Percentiles rank a stretch among this genome's conserved stretches.
phyloP scores from a whole-genome alignment of 2,113 vertebrate species.

The Stercorarius parasiticus region DNA sequence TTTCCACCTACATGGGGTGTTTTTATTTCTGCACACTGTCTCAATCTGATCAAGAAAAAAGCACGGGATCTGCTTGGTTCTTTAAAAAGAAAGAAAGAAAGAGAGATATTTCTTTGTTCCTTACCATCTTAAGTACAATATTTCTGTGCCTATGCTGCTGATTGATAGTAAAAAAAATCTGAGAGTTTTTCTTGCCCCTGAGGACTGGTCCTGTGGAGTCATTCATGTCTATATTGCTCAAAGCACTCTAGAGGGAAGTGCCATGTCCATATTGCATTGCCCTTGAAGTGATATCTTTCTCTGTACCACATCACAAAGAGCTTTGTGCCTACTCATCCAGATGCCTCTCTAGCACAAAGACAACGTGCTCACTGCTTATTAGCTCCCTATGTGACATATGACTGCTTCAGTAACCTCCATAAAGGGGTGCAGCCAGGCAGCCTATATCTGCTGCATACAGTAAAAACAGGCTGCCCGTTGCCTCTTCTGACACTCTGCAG shows the following conservation, averaged over 20 bases:
- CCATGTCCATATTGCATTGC: not conserved
- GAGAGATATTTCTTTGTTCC: not conserved
- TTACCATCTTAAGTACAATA: not conserved
- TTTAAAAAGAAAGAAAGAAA: not conserved
- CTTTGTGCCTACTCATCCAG: not conserved
- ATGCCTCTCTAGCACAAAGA: not conserved
- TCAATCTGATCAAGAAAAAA: not conserved
- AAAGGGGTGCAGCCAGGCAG: not conserved
- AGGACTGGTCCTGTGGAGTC: not conserved
- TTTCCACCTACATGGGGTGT: not conserved
- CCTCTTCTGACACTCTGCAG: not conserved
- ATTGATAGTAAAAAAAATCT: not conserved
- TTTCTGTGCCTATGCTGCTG: not conserved
- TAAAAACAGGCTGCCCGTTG: not conserved
- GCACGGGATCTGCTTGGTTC: not conserved
- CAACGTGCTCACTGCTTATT: accelerated
- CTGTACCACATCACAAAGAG: not conserved
- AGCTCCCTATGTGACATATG: not conserved
- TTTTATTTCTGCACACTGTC: not conserved
- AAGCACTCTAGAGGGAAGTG: not conserved
- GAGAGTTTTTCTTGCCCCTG: not conserved
- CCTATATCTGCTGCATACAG: not conserved
- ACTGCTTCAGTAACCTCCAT: not conserved
- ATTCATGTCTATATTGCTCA: not conserved
- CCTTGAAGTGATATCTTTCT: not conserved